Conservation (phyloP, 2,113 vertebrate genomes). For the Holacanthus passer region DNA sequence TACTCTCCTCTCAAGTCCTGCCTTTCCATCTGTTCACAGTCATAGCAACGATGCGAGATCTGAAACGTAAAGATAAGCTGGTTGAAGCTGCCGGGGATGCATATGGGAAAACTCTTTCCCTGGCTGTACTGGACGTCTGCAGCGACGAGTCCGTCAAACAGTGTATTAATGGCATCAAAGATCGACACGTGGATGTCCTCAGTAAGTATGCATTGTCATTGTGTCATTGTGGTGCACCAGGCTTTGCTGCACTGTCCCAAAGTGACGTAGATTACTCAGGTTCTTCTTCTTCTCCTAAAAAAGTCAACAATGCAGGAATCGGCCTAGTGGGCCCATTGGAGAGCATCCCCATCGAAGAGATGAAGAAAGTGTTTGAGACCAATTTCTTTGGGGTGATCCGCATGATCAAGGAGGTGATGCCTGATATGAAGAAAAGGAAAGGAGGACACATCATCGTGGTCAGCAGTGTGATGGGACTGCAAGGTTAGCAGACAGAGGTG, state of each 20-base stretch:
- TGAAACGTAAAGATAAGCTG: constrained; percentile 86
- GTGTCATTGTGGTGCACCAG: not conserved
- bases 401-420: constrained; percentile 86
- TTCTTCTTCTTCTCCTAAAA: not conserved
- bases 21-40: constrained; percentile 78
- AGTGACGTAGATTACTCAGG: not conserved
- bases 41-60: constrained; percentile 92
- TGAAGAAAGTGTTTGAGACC: constrained; percentile 85
- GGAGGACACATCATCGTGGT: constrained; percentile 83
- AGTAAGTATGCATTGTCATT: constrained; percentile 77
- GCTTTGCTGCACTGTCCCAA: not conserved
- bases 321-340: constrained; percentile 84
- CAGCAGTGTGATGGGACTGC: constrained; percentile 86
- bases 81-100: constrained; percentile 85
- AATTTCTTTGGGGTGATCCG: constrained; percentile 84
- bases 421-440: constrained; percentile 83
- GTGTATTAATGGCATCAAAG: constrained; percentile 85
- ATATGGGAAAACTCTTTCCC: constrained; percentile 85
- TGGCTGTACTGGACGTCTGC: constrained; percentile 90
- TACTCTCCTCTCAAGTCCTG: too few species aligned
- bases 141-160: constrained; percentile 86
- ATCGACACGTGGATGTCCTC: constrained; percentile 87
- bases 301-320: constrained; percentile 85
- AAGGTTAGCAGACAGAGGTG: constrained; percentile 66
- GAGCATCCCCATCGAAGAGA: constrained; percentile 83